Evolutionary conservation across 2,888 invertebrate genomes (phyloP).

Genomic region (Drosophila merina): DNA sequence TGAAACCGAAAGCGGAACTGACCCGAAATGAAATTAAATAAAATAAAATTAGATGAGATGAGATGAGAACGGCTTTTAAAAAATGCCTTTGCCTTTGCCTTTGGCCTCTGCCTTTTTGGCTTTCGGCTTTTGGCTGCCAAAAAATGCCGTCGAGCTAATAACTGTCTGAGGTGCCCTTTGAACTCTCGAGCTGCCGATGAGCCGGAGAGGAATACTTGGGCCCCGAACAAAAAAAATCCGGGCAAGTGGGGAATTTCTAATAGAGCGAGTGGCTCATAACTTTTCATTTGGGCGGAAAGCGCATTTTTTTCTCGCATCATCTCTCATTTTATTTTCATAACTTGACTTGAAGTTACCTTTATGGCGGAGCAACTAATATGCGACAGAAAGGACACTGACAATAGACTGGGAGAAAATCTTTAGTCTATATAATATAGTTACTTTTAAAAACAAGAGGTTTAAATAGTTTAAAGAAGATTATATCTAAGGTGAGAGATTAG

Average conservation of each 20-base stretch:
- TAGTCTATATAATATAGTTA: too few species aligned
- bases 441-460: background rate
- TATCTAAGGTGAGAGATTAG: too few species aligned
- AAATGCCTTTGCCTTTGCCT: conserved; percentile 72
- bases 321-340: conserved; percentile 23
- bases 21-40: conserved; percentile 16
- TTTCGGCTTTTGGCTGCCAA: conserved; percentile 36
- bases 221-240: background rate
- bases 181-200: conserved; percentile 40
- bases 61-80: conserved; percentile 59
- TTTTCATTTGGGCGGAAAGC: background rate
- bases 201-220: conserved; percentile 5
- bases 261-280: conserved; percentile 21
- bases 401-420: background rate
- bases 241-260: conserved; percentile 17
- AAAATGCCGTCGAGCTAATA: conserved; percentile 72
- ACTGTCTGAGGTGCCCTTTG: conserved; percentile 62
- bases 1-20: conserved; percentile 3
- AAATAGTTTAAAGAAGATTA: background rate
- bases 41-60: conserved; percentile 4
- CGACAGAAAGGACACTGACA: conserved; percentile 8
- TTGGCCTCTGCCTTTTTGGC: background rate
- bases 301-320: conserved; percentile 5
- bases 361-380: conserved; percentile 19
- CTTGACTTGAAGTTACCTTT: conserved; percentile 28